Percentiles rank a stretch among this genome's conserved stretches.
Conservation (phyloP, 2,113 vertebrate species). For the Struthidea cinerea region DNA sequence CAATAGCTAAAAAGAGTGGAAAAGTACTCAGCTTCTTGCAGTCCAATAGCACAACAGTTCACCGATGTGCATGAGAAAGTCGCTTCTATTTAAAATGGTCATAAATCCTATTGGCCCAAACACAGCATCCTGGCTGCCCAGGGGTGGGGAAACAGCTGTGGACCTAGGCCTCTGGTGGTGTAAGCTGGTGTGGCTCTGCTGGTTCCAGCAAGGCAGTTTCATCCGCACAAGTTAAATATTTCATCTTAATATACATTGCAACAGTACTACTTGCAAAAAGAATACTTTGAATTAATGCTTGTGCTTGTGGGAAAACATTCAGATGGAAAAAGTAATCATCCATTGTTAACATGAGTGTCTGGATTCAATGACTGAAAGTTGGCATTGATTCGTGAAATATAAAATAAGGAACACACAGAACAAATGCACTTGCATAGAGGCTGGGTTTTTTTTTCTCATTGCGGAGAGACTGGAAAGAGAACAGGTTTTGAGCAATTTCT, state of each 20-base stretch:
- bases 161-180: background rate
- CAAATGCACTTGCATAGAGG: background rate
- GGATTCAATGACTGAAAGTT: constrained; percentile 38
- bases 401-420: constrained; percentile 4
- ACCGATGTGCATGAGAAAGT: background rate
- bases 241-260: background rate
- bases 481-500: constrained; percentile 5
- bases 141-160: background rate
- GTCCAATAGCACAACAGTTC: constrained; percentile 3
- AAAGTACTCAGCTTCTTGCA: constrained; percentile 33
- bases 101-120: constrained; percentile 1
- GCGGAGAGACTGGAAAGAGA: background rate
- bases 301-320: background rate
- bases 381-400: background rate
- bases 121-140: background rate
- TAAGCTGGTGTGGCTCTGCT: background rate
- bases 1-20: constrained; percentile 43
- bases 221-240: background rate
- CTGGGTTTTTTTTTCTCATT: background rate
- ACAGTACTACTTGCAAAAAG: background rate
- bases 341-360: background rate
- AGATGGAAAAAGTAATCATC: constrained; percentile 11
- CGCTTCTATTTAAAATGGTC: constrained; percentile 16
- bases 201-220: background rate
- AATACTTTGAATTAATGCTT: background rate